Base-by-base conservation (phyloP, 2,888 invertebrate species). In the Xestia sexstrigata region DNA sequence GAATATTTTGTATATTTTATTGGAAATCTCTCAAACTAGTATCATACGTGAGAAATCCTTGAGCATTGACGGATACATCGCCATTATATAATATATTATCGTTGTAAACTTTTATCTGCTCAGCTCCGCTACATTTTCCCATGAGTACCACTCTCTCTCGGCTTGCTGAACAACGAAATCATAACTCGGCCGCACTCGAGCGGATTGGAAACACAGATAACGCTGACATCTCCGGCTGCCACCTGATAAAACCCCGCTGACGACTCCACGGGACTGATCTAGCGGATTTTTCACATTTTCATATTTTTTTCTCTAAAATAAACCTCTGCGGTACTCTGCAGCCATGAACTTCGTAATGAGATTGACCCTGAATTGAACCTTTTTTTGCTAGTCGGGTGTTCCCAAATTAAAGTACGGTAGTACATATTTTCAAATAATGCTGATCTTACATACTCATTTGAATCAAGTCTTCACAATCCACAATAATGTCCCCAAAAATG, bases 111-210 rank as follows among this genome's bases (percentile, higher is more conserved):
- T 35, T 42, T 67, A 58, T 66, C 63, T 17, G 26, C 20, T 45
- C 30, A 49, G n/a, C 39, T 63, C 71, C 86, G 86, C 83, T 72
- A 74, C 62, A 69, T 67, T 78, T 68, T 30, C 45, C 62, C 52
- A 49, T 39, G 26, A 70, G 70, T 55, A 55, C 78, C 74, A 82
- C 62, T 26, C 71, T 7, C 74, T 52, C 63, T n/a, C 55, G 58
- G 85, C 86, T 89, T 83, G 89, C 86, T 88, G 86, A 79, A 76
- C 74, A 87, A 85, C 89, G 83, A 88, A 90, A 93, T 92, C 91
- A 91, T 92, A 93, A 92, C 91, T 89, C 84, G 87, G 86, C 85
- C 86, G 83, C 87, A 88, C 81, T 89, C 85, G 84, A 82, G 89
- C 79, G 85, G 86, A 89, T 88, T 89, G 89, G 87, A 89, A 89